Evolutionary conservation across 2,113 vertebrate genomes (phyloP), one percentile per base, ranked within the genome.

Genomic region (Rynchops niger): DNA sequence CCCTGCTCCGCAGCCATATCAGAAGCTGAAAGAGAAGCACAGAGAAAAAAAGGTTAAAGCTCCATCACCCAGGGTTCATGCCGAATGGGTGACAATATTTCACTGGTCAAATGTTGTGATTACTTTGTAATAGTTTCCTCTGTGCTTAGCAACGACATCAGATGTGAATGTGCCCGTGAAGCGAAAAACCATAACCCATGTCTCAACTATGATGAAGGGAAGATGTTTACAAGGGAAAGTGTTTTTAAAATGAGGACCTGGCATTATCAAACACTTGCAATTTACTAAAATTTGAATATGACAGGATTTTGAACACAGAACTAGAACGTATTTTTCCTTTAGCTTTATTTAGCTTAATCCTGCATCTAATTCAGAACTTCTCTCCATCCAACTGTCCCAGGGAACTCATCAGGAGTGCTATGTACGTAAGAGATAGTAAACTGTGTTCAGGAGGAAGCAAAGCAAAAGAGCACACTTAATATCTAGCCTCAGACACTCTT

Each of bases 1-100:
- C 99, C 99, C 86, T 99, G 99, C 93, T 99, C 99, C 0, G 99
- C 99, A 6, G 99, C 99, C 94, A 99, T 97, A 96, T 99, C 99
- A 63, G 99, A 99, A 81, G 99, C 99, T 99, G 98, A 91, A 98
- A 98, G 26, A 97, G 69, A 98, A 88, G 91, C 22, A 89, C 19
- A 86, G 16, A 93, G 32, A 71, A 69, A 86, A 86, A 61, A 21
- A 76, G 30, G 52, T 72, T 95, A 86, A 87, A 43, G 36, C 62
- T 88, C 78, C 47, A 38, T 50, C 42, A 47, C 19, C 7, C 55
- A 50, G 45, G 17, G 43, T n/a, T 70, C 53, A 63, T 53, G 18
- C 9, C 66, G 34, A 91, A 83, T 6, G 38, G 21, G 30, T 81
- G 26, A 49, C 38, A 95, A 36, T 0, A 59, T 49, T 81, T 67